Evolutionary conservation across 1,140 invertebrate genomes (phyloP), one percentile per base, ranked within the genome.

Genomic region (Dendroctonus valens): DNA sequence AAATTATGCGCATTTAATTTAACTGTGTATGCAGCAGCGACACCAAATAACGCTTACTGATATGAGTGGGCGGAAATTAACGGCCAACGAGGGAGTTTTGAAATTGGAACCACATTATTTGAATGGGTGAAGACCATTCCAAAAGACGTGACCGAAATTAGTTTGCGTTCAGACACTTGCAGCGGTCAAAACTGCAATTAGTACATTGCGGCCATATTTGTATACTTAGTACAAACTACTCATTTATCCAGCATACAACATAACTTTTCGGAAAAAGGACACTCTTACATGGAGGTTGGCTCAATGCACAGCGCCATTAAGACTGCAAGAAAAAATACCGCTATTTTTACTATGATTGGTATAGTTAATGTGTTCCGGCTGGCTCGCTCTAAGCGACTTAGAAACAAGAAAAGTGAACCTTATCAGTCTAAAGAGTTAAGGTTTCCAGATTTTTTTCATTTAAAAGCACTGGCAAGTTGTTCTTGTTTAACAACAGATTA

Each of bases 1-100:
- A 74, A 73, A 66, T n/a, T 72, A 42, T 72, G 65, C 64, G 12
- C 49, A 7, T 73, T 71, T 55, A 75, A 75, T 41, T 70, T 73
- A 48, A 73, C 67, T 38, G 51, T 74, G 42, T 72, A 73, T 65
- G 70, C 72, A 68, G 44, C 40, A 14, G 59, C 60, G 46, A 44
- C 53, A 42, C 62, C 54, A 38, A 68, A 71, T 52, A 46, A 60
- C 5, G 70, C 68, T 5, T 67, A 61, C 46, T 71, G 55, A 51
- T 72, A 41, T 66, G 37, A 11, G 12, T 75, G 70, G 70, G 57
- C 65, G 5, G 72, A 75, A 59, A 8, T 67, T 5, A 72, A 75
- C 62, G 74, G 72, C 9, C 39, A 72, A 46, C 14, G 41, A 38
- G 51, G 52, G 6, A 64, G 61, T 15, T 64, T 4, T 44, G 55